These are phyloP conservation scores for Melanotaenia boesemani DNA, from an alignment of 2,797 vertebrate genomes.

Conservation along the genomic window DNA sequence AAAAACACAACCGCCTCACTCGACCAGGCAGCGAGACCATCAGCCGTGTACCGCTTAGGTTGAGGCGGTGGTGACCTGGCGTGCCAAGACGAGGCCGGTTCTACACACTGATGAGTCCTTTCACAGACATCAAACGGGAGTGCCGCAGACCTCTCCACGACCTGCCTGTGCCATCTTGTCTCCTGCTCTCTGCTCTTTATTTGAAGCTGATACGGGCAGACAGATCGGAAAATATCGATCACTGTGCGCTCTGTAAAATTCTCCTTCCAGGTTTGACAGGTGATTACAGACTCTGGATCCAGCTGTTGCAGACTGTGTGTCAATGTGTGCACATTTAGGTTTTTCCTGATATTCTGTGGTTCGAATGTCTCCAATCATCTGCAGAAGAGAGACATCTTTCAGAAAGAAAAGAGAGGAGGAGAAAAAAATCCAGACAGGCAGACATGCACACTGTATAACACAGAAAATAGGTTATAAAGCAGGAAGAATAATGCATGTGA, in stretches of 20 bases:
- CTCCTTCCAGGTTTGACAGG: conserved; percentile 79
- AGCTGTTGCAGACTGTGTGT: conserved; percentile 70
- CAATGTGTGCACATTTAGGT: conserved; percentile 56
- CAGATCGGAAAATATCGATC: conserved; percentile 84
- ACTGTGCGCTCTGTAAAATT: conserved; percentile 74
- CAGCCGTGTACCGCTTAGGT: conserved; percentile 69
- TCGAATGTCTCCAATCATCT: conserved; percentile 70
- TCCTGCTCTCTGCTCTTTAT: conserved; percentile 72
- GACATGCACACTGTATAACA: conserved; percentile 54
- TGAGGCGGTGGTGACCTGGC: conserved; percentile 77
- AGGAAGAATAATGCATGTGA: conserved; percentile 78
- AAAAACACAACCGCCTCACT: conserved; percentile 65
- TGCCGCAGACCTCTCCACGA: conserved; percentile 72
- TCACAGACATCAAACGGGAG: conserved; percentile 82
- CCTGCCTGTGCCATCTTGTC: conserved; percentile 69
- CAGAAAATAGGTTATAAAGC: conserved; percentile 74
- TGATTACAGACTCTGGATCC: conserved; percentile 76
- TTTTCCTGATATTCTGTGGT: conserved; percentile 63
- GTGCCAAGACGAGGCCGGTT: conserved; percentile 69
- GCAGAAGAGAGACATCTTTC: conserved; percentile 66
- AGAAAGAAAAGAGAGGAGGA: conserved; percentile 48
- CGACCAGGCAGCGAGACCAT: conserved; percentile 80
- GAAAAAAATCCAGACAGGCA: conserved; percentile 27
- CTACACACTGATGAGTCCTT: conserved; percentile 81
- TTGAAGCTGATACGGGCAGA: conserved; percentile 77